Percentiles rank a stretch among this genome's conserved stretches.
Evolutionary conservation across 2,113 vertebrate species (phyloP).

Genomic region (Rousettus leschenaultii): DNA sequence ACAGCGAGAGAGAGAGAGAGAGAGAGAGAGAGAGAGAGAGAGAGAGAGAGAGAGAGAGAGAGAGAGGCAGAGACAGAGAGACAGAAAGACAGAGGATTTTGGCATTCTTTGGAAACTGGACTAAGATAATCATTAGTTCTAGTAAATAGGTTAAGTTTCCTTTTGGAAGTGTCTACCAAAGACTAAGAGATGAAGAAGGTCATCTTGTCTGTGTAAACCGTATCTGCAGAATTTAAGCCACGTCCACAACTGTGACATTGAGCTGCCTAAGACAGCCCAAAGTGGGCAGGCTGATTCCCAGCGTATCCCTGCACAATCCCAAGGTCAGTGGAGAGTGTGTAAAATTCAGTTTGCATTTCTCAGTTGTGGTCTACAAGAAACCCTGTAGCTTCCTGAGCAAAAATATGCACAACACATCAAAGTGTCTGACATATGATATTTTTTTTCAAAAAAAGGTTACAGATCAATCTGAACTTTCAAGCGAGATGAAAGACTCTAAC

Average conservation of each 20-base stretch:
- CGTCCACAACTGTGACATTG: background rate
- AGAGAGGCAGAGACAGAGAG: background rate
- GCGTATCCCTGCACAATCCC: background rate
- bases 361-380: conserved; percentile 8
- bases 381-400: background rate
- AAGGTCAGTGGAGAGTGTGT: background rate
- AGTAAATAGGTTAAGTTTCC: background rate
- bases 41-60: no score
- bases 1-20: no score
- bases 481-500: conserved; percentile 72
- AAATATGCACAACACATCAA: conserved; percentile 72
- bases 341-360: conserved; percentile 48
- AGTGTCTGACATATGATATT: conserved; percentile 57
- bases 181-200: background rate
- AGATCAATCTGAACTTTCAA: conserved; percentile 75
- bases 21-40: no score
- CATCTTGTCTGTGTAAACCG: background rate
- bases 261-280: background rate
- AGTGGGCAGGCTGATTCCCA: background rate
- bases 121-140: background rate
- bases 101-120: background rate
- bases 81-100: no score
- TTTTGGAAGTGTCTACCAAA: background rate
- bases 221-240: background rate
- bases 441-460: conserved; percentile 57